A percentile compares a stretch with the other conserved stretches of the same genome.
These are phyloP conservation scores for Apis florea DNA, from an alignment of 1,140 invertebrate genomes.

Conservation along the genomic window DNA sequence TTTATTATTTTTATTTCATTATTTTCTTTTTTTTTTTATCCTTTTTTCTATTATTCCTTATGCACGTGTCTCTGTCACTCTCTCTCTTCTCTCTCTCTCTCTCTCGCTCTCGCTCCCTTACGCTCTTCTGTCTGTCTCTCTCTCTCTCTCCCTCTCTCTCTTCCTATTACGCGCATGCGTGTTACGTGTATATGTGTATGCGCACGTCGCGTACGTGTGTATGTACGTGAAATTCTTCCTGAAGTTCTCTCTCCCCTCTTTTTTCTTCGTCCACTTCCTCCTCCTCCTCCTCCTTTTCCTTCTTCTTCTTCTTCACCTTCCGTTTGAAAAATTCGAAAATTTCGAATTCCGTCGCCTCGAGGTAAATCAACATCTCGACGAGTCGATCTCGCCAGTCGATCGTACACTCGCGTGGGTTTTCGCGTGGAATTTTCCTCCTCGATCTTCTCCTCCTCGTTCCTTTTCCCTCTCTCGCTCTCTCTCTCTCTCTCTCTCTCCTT, in stretches of 20 bases:
- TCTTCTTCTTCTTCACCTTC: too few species aligned
- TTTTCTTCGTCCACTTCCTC: not conserved
- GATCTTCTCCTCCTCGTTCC: not conserved
- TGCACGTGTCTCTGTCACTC: slow-evolving; percentile 43
- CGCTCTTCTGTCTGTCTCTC: not conserved
- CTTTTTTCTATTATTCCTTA: slow-evolving; percentile 57
- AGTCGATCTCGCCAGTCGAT: too few species aligned
- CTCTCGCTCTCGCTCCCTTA: not conserved
- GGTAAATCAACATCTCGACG: too few species aligned
- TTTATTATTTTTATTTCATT: not conserved
- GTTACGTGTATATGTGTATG: slow-evolving; percentile 35
- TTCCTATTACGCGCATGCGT: slow-evolving; percentile 43
- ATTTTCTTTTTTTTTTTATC: too few species aligned
- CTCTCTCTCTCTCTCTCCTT: not conserved
- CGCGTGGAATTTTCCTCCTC: not conserved
- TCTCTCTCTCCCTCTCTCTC: not conserved
- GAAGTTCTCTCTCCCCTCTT: not conserved
- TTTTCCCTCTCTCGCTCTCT: not conserved
- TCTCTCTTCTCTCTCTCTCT: not conserved
- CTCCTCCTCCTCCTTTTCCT: not conserved
- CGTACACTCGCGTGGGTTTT: too few species aligned
- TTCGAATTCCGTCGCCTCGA: too few species aligned
- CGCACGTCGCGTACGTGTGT: not conserved
- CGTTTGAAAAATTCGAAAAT: too few species aligned
- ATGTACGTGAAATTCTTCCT: slow-evolving; percentile 28